Evolutionary conservation across 1,140 invertebrate genomes (phyloP), one percentile per base, ranked within the genome.

Genomic region (Adelges cooleyi): DNA sequence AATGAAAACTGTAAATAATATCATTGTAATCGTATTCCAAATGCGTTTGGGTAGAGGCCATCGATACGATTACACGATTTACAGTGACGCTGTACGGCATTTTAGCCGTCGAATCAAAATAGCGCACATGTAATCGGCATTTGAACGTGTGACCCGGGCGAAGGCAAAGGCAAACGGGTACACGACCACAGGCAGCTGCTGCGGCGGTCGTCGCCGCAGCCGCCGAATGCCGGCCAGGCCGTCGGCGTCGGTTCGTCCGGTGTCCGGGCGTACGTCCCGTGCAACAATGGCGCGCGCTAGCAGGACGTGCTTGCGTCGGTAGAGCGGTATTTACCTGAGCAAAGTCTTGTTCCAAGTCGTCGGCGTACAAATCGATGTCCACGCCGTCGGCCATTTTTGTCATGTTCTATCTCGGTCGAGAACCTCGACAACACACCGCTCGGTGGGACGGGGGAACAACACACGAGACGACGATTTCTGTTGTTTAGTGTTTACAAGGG

Each of bases 331-430:
- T 80, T 81, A 89, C 88, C 79, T 89, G 86, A 73, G 88, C 87
- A 80, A 95, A 95, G 81, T 92, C 90, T 75, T 91, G 87, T 78
- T 94, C 92, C 75, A 95, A 86, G 84, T 95, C 92, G 76, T 95
- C 92, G 70, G 89, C 90, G 78, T 96, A 96, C 71, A 96, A 83
- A 87, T 96, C 93, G 77, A 96, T 92, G 80, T 95, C 92, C 73
- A 86, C 85, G 80, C 87, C 89, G 78, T 94, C 91, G 80, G 89
- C 90, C 90, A 94, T 93, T 83, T 86, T 89, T 54, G 68, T 67
- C 66, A 62, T 62, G 13, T 15, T 62, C 42, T 62, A 33, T 33
- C 29, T 29, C 56, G 25, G 25, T 33, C 25, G 27, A 20, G 17
- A 48, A 48, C 56, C 25, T 62, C 56, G 42, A 33, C 54, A n/a